phyloP scores from a whole-genome alignment of 2,888 invertebrate genomes.

The Pantelozetes paolii region DNA sequence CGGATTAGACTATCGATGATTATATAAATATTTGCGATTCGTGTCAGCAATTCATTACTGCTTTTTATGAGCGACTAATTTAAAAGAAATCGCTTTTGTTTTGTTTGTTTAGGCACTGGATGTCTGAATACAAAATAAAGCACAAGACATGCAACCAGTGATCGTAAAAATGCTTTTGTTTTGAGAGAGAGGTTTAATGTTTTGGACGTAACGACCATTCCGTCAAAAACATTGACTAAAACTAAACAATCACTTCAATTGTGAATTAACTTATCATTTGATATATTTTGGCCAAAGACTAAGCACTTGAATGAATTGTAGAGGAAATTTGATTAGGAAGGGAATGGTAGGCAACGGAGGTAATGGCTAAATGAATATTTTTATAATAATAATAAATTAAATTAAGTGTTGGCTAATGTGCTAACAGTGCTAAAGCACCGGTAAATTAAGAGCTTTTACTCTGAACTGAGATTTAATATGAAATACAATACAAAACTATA shows the following conservation, averaged over 20 bases:
- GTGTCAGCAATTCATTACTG: conserved; percentile 3
- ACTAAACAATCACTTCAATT: too few species aligned
- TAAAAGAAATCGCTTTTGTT: neutral
- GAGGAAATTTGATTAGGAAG: conserved; percentile 23
- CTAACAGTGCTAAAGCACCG: neutral
- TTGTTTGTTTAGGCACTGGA: neutral
- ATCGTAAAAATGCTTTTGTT: conserved; percentile 27
- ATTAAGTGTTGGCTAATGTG: neutral
- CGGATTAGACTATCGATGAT: neutral
- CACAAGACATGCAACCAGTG: conserved; percentile 16
- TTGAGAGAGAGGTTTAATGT: neutral
- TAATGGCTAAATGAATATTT: neutral
- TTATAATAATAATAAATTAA: neutral
- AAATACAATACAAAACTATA: too few species aligned
- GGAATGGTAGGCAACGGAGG: too few species aligned
- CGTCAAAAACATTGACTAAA: conserved; percentile 18
- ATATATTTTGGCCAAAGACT: too few species aligned
- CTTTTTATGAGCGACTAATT: conserved; percentile 35
- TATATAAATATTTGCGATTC: conserved; percentile 30
- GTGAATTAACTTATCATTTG: too few species aligned
- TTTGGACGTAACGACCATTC: neutral
- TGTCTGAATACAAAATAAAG: conserved; percentile 1
- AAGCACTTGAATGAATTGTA: neutral
- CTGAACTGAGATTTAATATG: neutral
- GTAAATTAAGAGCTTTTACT: neutral